Percentiles rank a stretch among this genome's conserved stretches.
Conservation (phyloP, 2,888 invertebrate genomes). For the Oscheius sp. region DNA sequence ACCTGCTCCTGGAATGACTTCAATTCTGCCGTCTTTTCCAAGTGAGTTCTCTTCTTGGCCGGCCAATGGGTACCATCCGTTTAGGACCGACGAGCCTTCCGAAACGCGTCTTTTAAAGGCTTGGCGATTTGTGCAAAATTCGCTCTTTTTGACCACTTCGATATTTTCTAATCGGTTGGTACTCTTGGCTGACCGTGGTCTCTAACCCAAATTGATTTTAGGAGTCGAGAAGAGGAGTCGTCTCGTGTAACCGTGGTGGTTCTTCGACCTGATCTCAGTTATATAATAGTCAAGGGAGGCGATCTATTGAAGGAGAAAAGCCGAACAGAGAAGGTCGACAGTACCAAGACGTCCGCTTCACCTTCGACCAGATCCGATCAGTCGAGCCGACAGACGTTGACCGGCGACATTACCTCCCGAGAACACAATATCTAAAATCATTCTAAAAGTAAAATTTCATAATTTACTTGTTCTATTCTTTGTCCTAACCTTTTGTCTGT, state of each 20-base stretch:
- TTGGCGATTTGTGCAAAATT: conserved; percentile 4
- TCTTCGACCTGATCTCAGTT: conserved; percentile 12
- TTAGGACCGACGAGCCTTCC: neutral
- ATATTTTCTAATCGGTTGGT: conserved; percentile 2
- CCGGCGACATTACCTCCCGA: too few relatives aligned
- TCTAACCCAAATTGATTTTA: neutral
- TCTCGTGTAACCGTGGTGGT: conserved; percentile 1
- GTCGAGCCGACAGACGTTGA: too few relatives aligned
- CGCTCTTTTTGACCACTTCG: conserved; percentile 4
- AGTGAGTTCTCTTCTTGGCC: neutral
- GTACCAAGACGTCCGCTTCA: too few relatives aligned
- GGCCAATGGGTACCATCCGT: neutral
- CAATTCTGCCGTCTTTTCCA: conserved; percentile 6
- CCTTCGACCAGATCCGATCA: too few relatives aligned
- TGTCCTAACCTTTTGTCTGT: too few relatives aligned
- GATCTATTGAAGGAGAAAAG: neutral
- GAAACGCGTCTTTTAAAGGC: neutral
- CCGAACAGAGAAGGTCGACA: too few relatives aligned
- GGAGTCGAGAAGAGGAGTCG: neutral
- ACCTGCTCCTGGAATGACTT: conserved; percentile 3
- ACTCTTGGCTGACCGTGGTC: neutral
- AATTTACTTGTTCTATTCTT: too few relatives aligned
- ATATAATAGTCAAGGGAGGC: conserved; percentile 6
- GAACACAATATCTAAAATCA: too few relatives aligned
- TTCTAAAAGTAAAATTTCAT: too few relatives aligned